A percentile compares a stretch with the other conserved stretches of the same genome.
phyloP scores from a whole-genome alignment of 2,113 vertebrate species.

The Piliocolobus tephrosceles region DNA sequence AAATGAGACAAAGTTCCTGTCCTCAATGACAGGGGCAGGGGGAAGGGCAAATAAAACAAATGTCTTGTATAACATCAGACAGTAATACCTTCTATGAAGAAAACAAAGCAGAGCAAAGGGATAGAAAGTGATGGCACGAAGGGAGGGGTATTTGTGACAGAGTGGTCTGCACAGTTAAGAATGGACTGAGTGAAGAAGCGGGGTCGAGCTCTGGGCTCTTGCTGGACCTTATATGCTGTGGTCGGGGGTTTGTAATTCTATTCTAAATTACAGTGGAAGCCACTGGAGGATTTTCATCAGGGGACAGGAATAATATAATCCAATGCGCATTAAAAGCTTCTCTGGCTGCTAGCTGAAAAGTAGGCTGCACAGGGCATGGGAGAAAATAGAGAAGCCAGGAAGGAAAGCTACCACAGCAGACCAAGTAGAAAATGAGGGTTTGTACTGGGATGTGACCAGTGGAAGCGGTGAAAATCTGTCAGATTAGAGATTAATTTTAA shows the following conservation, averaged over 20 bases:
- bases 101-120: background rate
- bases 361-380: background rate
- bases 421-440: rapidly evolving
- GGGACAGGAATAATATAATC: background rate
- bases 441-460: rapidly evolving
- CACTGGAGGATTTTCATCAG: background rate
- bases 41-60: background rate
- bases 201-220: rapidly evolving
- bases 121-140: rapidly evolving
- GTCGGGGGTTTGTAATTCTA: too few relatives aligned
- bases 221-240: background rate
- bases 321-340: background rate
- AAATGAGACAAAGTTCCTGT: background rate
- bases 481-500: background rate
- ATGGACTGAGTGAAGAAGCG: rapidly evolving
- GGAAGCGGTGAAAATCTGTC: background rate
- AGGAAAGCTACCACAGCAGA: background rate
- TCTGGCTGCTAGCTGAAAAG: background rate
- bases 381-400: background rate
- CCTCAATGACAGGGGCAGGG: background rate
- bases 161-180: rapidly evolving
- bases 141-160: background rate
- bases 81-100: rapidly evolving
- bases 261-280: background rate
- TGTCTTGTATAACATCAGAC: background rate